phyloP scores from a whole-genome alignment of 1,140 invertebrate genomes.

The Hestina assimilis region DNA sequence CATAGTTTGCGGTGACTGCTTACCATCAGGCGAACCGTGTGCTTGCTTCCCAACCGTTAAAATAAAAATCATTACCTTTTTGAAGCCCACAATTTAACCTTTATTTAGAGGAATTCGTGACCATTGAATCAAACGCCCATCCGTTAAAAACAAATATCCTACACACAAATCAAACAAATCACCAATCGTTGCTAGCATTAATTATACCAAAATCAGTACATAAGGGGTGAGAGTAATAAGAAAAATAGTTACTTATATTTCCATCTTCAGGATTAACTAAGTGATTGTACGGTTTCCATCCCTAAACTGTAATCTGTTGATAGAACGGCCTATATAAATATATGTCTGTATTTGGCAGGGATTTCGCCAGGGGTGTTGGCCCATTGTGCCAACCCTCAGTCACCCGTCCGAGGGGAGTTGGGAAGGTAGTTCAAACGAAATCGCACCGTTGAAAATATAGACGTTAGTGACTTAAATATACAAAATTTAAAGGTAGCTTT shows the following conservation, averaged over 20 bases:
- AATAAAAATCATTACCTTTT: too few relatives aligned
- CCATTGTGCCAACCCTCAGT: slow-evolving; percentile 64
- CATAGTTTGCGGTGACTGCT: too few relatives aligned
- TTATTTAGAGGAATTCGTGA: too few relatives aligned
- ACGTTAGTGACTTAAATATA: neutral
- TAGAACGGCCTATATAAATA: slow-evolving; percentile 17
- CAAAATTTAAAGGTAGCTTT: neutral
- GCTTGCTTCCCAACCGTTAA: too few relatives aligned
- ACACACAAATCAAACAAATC: too few relatives aligned
- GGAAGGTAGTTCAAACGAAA: slow-evolving; percentile 18
- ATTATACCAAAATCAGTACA: neutral
- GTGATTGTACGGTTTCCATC: slow-evolving; percentile 17
- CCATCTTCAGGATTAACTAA: slow-evolving; percentile 15
- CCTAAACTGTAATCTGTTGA: slow-evolving; percentile 21
- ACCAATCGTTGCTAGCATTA: too few relatives aligned
- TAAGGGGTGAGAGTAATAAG: neutral
- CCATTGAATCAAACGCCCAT: too few relatives aligned
- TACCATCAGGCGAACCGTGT: too few relatives aligned
- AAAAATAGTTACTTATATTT: slow-evolving; percentile 1
- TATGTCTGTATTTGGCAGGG: slow-evolving; percentile 30
- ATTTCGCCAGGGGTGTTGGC: slow-evolving; percentile 56
- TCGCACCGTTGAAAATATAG: slow-evolving; percentile 1
- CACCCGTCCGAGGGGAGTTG: slow-evolving; percentile 32
- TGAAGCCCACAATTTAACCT: too few relatives aligned
- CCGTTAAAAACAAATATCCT: too few relatives aligned